Conservation (phyloP, 30 jellyfish, hydroid and myxozoan species). For the Hydractinia symbiolongicarpus region DNA sequence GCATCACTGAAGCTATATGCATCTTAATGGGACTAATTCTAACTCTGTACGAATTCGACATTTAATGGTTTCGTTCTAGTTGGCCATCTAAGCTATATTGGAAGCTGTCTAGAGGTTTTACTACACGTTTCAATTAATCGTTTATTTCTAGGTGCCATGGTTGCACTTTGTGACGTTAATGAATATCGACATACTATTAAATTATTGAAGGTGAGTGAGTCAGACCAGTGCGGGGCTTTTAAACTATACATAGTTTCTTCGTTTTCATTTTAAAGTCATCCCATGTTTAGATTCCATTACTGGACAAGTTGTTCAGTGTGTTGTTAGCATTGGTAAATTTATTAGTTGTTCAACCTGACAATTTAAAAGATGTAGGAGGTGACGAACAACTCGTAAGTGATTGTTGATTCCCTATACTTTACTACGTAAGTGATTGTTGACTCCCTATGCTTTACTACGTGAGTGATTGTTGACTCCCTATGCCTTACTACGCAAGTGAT, state of each 20-base stretch:
- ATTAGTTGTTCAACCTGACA: conserved; percentile 86
- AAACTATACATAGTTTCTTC: no score
- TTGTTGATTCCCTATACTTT: neutral
- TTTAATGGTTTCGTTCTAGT: no score
- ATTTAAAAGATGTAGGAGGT: conserved; percentile 81
- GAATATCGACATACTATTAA: conserved; percentile 88
- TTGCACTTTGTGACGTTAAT: conserved; percentile 89
- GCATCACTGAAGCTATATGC: no score
- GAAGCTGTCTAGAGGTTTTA: neutral
- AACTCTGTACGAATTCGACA: no score
- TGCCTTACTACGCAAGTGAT: neutral
- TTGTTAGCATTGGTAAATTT: conserved; percentile 74
- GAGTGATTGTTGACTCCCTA: neutral
- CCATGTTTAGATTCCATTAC: conserved; percentile 49
- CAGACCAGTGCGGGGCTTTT: no score
- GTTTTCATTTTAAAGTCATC: neutral
- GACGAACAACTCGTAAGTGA: conserved; percentile 82
- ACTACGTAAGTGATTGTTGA: neutral
- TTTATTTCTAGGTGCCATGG: conserved; percentile 82
- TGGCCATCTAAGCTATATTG: neutral
- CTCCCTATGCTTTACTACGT: neutral
- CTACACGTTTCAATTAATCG: neutral
- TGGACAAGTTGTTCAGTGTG: conserved; percentile 65
- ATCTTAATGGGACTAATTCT: no score
- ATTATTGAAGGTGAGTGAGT: conserved; percentile 44